Evolutionary conservation across 2,113 vertebrate species (phyloP).

Genomic region (Cyprinodon brontotheroides): DNA sequence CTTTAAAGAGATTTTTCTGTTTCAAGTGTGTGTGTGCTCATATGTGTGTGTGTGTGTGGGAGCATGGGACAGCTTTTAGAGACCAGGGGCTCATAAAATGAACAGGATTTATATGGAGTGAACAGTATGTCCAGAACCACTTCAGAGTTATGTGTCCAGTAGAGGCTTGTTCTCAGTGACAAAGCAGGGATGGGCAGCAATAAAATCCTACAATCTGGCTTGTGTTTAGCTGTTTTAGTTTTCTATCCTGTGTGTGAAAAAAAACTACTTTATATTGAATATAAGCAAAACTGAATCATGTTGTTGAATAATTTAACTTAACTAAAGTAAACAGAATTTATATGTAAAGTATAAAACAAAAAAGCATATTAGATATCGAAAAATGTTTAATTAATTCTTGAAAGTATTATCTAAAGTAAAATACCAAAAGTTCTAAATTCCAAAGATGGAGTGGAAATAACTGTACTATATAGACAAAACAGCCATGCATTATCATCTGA

Average conservation of each 20-base stretch:
- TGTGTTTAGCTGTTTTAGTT: conserved; percentile 19
- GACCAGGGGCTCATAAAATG: conserved; percentile 60
- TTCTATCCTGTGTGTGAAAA: background rate
- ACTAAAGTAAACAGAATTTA: background rate
- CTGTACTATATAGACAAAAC: too few species aligned
- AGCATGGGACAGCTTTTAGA: conserved; percentile 32
- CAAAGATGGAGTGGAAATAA: too few species aligned
- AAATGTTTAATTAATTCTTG: too few species aligned
- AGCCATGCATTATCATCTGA: too few species aligned
- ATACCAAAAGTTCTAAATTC: too few species aligned
- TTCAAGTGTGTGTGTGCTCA: conserved; percentile 14
- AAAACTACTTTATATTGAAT: background rate
- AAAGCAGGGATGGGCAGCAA: conserved; percentile 40
- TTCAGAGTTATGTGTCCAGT: conserved; percentile 63
- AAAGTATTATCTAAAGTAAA: too few species aligned
- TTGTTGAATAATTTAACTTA: background rate
- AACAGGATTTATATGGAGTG: conserved; percentile 66
- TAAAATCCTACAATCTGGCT: conserved; percentile 43
- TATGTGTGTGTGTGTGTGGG: background rate
- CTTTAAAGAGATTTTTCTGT: background rate
- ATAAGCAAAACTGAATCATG: background rate
- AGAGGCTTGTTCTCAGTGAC: conserved; percentile 56
- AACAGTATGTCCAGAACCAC: conserved; percentile 55
- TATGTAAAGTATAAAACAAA: background rate
- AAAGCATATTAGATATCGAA: background rate